Evolutionary conservation across 2,113 vertebrate genomes (phyloP), one percentile per base, ranked within the genome.

Genomic region (Tylochromis polylepis): DNA sequence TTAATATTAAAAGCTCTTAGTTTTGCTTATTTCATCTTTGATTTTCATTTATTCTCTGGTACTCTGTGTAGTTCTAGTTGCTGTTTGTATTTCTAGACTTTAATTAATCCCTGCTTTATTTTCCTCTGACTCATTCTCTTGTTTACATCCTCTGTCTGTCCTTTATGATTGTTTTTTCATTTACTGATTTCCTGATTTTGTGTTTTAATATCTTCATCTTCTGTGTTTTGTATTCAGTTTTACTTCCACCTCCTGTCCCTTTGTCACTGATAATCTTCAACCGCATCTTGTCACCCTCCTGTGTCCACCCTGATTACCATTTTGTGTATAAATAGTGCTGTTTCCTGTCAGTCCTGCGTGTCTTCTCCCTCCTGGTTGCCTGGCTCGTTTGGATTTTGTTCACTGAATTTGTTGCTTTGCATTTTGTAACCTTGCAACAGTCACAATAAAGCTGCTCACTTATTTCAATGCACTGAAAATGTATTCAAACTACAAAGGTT

Each of bases 51-150:
- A 27, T 46, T 22, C 22, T 16, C 16, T 2, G 20, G 11, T 65
- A 46, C 0, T 72, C 22, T 24, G 22, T 24, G 8, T 16, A 70
- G 3, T 0, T 70, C n/a, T 70, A 43, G 38, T 70, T 70, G 15
- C 62, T 70, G 36, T 3, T 51, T 22, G 12, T 24, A 70, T 24
- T 24, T 70, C 65, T 70, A 70, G n/a, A 70, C 12, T 41, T 43
- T 24, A 16, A 0, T 43, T 0, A 72, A 24, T 29, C 22, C 22
- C 22, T 16, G 5, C 0, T 46, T 24, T 27, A 41, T 43, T 43
- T 43, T n/a, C n/a, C 65, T 22, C 20, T 15, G 36, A 43, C 65
- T 43, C 51, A n/a, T 55, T 4, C 51, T n/a, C 51, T 20, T n/a
- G 18, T n/a, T 9, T 55, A 15, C 38, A 43, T 70, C 38, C 38